Evolutionary conservation across 2,113 vertebrate species (phyloP).

Genomic region (Leptobrachium leishanense): DNA sequence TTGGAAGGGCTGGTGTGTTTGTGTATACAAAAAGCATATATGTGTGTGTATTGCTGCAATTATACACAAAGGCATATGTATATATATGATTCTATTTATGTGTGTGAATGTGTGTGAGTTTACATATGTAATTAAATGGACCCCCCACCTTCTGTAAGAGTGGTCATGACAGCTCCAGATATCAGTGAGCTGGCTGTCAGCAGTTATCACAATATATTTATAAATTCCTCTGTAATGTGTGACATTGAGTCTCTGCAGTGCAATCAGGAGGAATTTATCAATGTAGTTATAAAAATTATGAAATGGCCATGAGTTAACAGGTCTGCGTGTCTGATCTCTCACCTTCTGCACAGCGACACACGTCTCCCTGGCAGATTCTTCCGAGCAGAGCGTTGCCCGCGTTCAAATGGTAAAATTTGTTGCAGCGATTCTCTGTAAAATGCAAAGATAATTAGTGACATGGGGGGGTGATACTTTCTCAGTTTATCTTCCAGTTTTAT

Average conservation of each 20-base stretch:
- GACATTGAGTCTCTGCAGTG: neutral
- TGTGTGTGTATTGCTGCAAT: no score
- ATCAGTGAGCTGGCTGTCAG: neutral
- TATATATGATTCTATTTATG: no score
- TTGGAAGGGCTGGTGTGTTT: no score
- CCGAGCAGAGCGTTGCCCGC: conserved; percentile 32
- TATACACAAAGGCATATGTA: no score
- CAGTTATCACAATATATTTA: neutral
- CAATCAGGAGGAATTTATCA: neutral
- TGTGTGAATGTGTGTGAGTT: no score
- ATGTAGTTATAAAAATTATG: no score
- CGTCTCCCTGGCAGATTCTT: conserved; percentile 40
- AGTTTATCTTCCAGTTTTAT: no score
- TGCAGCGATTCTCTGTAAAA: conserved; percentile 50
- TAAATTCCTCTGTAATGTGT: neutral
- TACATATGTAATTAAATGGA: no score
- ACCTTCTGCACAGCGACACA: conserved; percentile 53
- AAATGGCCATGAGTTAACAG: no score
- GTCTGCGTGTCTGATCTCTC: neutral
- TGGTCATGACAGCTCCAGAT: neutral
- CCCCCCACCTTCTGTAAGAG: neutral
- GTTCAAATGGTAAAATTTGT: conserved; percentile 47
- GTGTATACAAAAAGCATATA: no score
- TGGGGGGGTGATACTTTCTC: no score
- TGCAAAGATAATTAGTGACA: no score